Evolutionary conservation across 2,797 vertebrate species (phyloP), one percentile per base, ranked within the genome.

Genomic region (Sebastes itinus): DNA sequence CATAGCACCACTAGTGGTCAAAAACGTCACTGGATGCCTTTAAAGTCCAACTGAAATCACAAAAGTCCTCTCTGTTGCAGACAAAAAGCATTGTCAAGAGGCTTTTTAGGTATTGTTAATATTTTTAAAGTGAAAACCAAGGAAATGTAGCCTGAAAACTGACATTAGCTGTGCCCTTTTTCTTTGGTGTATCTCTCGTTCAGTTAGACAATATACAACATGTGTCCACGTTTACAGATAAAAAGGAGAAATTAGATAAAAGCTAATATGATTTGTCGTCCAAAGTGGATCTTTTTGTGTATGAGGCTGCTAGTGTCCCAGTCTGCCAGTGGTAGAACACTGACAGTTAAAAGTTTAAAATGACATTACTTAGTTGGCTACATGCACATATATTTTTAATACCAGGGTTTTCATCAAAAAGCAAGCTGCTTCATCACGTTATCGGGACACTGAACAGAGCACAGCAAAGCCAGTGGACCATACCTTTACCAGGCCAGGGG

Each of bases 401-500:
- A 22, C 6, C 1, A 59, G 12, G 6, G 6, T 42, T 52, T 38
- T 22, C 14, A 72, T 42, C 14, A 4, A 55, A 65, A 49, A 46
- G 1, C 63, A 79, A 63, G 66, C 66, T 23, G 63, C 56, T 52
- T 52, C 35, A 18, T 23, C 16, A 0, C 2, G 38, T 63, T 59
- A 22, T 46, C 4, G 14, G 30, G 30, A 13, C 13, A 49, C 54
- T 42, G 46, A 77, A 60, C 11, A 1, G 18, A 63, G 42, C 77
- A 80, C 76, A 68, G 58, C 64, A 80, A 69, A 71, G 58, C 22
- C 66, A 72, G 59, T 20, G 63, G 60, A 30, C 27, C 23, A 71
- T 96, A 97, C 96, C 96, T 97, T 95, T 83, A 84, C 84, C 67
- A 78, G 86, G 68, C 80, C 87, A 72, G 86, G 63, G 89, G 78